Conservation (phyloP, 2,797 vertebrate genomes). For the Sebastes flavidus region DNA sequence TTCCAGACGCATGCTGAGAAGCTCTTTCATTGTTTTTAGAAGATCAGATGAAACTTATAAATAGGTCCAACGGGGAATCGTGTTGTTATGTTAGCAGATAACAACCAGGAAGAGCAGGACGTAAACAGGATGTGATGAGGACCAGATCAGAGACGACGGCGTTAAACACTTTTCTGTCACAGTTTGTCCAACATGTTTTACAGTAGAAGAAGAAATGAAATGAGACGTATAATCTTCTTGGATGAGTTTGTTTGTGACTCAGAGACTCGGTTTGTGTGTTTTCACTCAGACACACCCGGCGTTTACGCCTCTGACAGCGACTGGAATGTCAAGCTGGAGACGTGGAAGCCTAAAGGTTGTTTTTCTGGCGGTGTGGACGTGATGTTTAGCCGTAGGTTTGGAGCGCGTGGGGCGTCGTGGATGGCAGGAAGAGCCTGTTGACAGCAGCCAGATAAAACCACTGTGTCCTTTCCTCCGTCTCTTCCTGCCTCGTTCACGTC, state of each 20-base stretch:
- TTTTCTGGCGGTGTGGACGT: constrained; percentile 15
- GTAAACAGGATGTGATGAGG: constrained; percentile 43
- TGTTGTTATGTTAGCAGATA: constrained; percentile 4
- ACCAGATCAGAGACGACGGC: neutral
- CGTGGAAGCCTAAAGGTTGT: neutral
- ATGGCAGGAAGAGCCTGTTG: constrained; percentile 56
- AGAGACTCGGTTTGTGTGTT: neutral
- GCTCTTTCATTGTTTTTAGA: neutral
- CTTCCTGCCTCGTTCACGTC: constrained; percentile 43
- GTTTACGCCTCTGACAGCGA: constrained; percentile 26
- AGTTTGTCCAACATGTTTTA: neutral
- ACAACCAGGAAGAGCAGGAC: neutral
- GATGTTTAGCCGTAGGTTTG: constrained; percentile 6
- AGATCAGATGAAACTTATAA: constrained; percentile 30
- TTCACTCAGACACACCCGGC: constrained; percentile 21
- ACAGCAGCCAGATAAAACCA: constrained; percentile 63
- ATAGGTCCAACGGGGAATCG: constrained; percentile 11
- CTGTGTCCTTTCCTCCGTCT: constrained; percentile 44
- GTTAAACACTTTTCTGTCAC: neutral
- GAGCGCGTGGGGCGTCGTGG: constrained; percentile 7
- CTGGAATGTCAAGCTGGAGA: constrained; percentile 9
- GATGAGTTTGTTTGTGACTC: constrained; percentile 25
- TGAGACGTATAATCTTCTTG: constrained; percentile 19
- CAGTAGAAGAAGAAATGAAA: neutral
- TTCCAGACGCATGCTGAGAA: neutral